phyloP scores from a whole-genome alignment of 2,797 vertebrate genomes.

The Enteromius anoplus region DNA sequence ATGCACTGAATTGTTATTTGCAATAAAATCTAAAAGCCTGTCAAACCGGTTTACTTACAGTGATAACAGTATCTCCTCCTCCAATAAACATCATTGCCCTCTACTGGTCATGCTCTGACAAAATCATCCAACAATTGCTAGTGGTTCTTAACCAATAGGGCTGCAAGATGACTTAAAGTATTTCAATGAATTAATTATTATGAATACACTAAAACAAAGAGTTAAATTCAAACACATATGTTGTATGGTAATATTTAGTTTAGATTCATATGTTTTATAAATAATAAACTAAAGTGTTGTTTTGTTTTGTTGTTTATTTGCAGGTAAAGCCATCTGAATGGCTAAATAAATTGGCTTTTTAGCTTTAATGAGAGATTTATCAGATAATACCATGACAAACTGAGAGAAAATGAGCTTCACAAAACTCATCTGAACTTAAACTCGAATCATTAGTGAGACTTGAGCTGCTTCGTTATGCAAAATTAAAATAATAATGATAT shows the following conservation, averaged over 20 bases:
- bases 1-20: not conserved
- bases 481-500: not conserved
- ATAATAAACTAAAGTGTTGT: not conserved
- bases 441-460: not conserved
- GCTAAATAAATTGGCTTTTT: not conserved
- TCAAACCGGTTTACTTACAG: not conserved
- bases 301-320: not conserved
- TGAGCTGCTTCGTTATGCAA: too few species aligned
- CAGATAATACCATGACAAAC: not conserved
- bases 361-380: not conserved
- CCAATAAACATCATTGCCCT: conserved; percentile 20
- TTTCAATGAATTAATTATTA: not conserved
- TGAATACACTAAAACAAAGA: not conserved
- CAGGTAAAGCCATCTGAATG: not conserved
- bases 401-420: not conserved
- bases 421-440: not conserved
- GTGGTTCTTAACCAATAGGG: not conserved
- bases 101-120: conserved; percentile 24
- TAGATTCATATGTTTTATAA: not conserved
- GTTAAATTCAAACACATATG: not conserved
- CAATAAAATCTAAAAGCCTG: not conserved
- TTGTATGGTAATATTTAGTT: too few species aligned
- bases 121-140: not conserved
- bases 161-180: not conserved
- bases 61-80: not conserved